Evolutionary conservation across 2,888 invertebrate species (phyloP).

Genomic region (Odontothrips loti): DNA sequence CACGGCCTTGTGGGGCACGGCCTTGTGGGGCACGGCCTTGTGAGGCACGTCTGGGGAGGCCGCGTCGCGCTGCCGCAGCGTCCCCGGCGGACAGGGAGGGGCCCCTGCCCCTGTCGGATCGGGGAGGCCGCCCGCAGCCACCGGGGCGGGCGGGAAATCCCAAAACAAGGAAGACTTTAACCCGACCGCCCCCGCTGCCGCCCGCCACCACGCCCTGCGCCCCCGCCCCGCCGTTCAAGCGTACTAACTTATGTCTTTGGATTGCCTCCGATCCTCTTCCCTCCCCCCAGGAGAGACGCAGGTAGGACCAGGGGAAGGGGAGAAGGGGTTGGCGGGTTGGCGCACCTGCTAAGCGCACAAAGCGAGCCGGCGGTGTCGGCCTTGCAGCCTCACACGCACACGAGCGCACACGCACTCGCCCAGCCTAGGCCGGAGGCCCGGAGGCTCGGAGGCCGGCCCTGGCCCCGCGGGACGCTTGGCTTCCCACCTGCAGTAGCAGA

Average conservation of each 20-base stretch:
- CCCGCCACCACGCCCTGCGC: background rate
- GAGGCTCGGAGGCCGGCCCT: no score
- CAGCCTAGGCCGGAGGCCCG: no score
- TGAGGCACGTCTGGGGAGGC: no score
- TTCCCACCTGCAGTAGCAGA: no score
- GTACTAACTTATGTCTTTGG: constrained; percentile 20
- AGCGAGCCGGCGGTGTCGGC: no score
- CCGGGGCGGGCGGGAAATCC: background rate
- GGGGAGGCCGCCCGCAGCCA: no score
- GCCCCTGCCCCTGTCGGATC: no score
- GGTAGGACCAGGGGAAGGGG: background rate
- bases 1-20: background rate
- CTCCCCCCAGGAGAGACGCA: background rate
- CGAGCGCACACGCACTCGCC: no score
- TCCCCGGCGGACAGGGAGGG: no score
- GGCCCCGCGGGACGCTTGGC: no score
- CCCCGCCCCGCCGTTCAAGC: background rate
- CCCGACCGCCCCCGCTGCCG: background rate
- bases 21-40: background rate
- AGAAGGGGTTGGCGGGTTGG: background rate
- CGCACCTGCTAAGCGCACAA: background rate
- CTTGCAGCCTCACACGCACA: no score
- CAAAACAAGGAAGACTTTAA: background rate
- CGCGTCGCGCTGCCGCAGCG: no score
- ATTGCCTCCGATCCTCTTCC: background rate